Evolutionary conservation across 2,888 invertebrate genomes (phyloP).

Genomic region (Folsomia manolachei): DNA sequence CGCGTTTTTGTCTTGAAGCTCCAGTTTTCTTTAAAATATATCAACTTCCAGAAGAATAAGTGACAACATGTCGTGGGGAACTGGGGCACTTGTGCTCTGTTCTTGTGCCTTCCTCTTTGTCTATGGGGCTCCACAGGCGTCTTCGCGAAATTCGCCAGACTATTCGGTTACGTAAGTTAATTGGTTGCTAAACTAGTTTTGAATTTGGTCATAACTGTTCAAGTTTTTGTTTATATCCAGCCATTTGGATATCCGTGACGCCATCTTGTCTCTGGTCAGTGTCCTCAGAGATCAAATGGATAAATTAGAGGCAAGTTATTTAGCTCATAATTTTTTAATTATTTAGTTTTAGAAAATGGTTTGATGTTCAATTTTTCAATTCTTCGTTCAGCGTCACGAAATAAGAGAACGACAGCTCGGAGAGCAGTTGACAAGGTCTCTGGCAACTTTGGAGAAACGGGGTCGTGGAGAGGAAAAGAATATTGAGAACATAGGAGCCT

Average conservation of each 20-base stretch:
- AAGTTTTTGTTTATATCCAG: conserved; percentile 55
- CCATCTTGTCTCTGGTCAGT: conserved; percentile 74
- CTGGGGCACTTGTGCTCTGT: conserved; percentile 8
- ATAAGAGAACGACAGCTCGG: conserved; percentile 74
- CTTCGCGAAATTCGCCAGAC: conserved; percentile 31
- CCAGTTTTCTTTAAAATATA: not conserved
- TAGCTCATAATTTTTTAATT: not conserved
- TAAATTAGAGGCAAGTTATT: conserved; percentile 66
- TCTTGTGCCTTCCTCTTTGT: conserved; percentile 8
- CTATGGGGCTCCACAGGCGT: conserved; percentile 27
- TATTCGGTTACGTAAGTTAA: conserved; percentile 45
- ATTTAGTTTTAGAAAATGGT: too few relatives aligned
- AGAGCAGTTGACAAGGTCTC: conserved; percentile 72
- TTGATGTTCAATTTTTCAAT: too few relatives aligned
- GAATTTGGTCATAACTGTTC: too few relatives aligned
- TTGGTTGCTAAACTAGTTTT: not conserved
- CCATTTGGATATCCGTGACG: conserved; percentile 71
- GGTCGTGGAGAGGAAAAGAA: conserved; percentile 65
- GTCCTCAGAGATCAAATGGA: conserved; percentile 75
- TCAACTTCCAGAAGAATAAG: not conserved
- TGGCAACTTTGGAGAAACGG: conserved; percentile 68
- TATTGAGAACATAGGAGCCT: conserved; percentile 61
- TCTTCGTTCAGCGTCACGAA: conserved; percentile 76
- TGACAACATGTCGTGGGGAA: conserved; percentile 22
- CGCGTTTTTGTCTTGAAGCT: conserved; percentile 7